phyloP scores from a whole-genome alignment of 2,113 vertebrate species.

The Saimiri boliviensis region DNA sequence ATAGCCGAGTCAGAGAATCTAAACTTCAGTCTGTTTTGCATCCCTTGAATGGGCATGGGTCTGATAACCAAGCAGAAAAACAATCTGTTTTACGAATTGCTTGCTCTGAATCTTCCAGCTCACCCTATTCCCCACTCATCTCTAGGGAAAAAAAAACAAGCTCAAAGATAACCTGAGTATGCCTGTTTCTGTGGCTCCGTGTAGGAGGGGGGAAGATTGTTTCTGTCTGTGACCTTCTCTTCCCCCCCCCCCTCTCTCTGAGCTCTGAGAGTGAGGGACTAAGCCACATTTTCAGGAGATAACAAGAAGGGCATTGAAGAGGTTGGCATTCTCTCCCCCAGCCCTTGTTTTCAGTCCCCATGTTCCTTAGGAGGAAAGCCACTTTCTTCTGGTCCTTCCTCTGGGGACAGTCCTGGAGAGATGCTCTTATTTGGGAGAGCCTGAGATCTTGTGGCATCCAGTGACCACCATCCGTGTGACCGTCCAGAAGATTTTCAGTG shows the following conservation, averaged over 20 bases:
- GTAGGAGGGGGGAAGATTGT: neutral
- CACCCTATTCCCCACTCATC: neutral
- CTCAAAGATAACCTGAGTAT: slow-evolving; percentile 49
- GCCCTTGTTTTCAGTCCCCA: neutral
- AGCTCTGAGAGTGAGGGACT: slow-evolving; percentile 63
- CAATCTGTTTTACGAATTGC: neutral
- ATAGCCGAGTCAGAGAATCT: slow-evolving; percentile 17
- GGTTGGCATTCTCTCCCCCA: slow-evolving; percentile 9
- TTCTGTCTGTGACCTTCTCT: slow-evolving; percentile 34
- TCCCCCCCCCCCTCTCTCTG: slow-evolving; percentile 47
- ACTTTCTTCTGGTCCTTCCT: slow-evolving; percentile 53
- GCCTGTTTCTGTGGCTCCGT: slow-evolving; percentile 39
- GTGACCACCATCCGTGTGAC: neutral
- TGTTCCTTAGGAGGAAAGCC: slow-evolving; percentile 53
- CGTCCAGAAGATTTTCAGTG: neutral
- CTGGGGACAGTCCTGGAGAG: neutral
- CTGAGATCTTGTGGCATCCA: neutral
- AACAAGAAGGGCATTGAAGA: slow-evolving; percentile 61
- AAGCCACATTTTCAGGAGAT: slow-evolving; percentile 68
- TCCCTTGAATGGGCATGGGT: slow-evolving; percentile 59
- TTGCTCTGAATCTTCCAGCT: slow-evolving; percentile 30
- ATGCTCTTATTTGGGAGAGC: neutral
- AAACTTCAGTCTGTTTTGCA: slow-evolving; percentile 48
- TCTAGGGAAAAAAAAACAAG: slow-evolving; percentile 24
- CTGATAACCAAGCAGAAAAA: slow-evolving; percentile 61